phyloP scores from a whole-genome alignment of 2,888 invertebrate species.

The Tinea semifulvella region DNA sequence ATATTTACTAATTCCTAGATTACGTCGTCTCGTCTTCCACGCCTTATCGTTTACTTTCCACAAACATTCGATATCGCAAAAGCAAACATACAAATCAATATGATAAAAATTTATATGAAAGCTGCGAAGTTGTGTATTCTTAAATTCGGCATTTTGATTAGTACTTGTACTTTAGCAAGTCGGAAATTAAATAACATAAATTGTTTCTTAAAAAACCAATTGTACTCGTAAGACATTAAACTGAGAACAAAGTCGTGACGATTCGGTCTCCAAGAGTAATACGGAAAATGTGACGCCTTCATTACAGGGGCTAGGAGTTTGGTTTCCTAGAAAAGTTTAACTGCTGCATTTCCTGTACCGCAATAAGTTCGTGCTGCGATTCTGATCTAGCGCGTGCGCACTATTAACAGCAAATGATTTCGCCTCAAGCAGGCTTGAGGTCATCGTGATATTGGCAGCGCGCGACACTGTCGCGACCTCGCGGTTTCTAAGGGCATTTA shows the following conservation, averaged over 20 bases:
- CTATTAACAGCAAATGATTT: constrained; percentile 23
- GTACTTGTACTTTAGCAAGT: no score
- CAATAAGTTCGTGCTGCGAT: constrained; percentile 41
- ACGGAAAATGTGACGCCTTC: constrained; percentile 32
- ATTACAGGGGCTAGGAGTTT: constrained; percentile 31
- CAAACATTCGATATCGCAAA: constrained; percentile 11
- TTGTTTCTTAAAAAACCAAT: no score
- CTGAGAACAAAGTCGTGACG: constrained; percentile 21
- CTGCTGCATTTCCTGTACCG: constrained; percentile 33
- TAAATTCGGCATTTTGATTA: no score
- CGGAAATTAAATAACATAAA: no score
- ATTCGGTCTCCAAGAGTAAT: constrained; percentile 18
- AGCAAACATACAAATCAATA: constrained; percentile 12
- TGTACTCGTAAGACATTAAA: no score
- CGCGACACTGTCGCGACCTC: constrained; percentile 11
- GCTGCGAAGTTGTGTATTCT: no score
- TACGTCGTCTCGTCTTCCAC: constrained; percentile 17
- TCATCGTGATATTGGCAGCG: constrained; percentile 5
- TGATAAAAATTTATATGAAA: constrained; percentile 6
- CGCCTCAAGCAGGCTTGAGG: neutral
- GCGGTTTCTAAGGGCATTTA: constrained; percentile 11
- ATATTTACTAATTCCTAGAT: neutral
- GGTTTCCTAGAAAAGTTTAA: constrained; percentile 33
- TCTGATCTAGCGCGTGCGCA: constrained; percentile 42
- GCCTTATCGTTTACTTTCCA: constrained; percentile 16